Evolutionary conservation across 2,888 invertebrate species (phyloP), one percentile per base, ranked within the genome.

Genomic region (Alsophila aescularia): DNA sequence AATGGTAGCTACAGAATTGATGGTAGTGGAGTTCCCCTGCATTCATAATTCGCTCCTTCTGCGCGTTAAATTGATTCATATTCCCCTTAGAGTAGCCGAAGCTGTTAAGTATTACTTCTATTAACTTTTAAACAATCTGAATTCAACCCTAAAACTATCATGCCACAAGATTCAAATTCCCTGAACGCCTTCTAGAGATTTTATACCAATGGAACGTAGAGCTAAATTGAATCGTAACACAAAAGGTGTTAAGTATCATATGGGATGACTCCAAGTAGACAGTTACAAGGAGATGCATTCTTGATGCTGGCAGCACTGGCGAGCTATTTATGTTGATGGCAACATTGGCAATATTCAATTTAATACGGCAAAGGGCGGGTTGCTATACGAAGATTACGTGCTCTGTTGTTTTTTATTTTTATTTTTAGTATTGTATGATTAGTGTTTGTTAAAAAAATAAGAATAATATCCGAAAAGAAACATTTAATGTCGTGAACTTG

Each of bases 61-160:
- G 54, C 60, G 63, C 68, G 64, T 72, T 77, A 80, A 80, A 81
- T 81, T 79, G 79, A 81, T 81, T 81, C 78, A 77, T 70, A 67
- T 69, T 69, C 74, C 72, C 72, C 66, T 71, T 55, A 60, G 70
- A 70, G 70, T 39, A 29, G 31, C 51, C 36, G 31, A 32, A 15
- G 39, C 70, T 67, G 69, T 69, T 70, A 69, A 66, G 66, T 62
- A 66, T 66, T 53, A 64, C 58, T 58, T 57, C 41, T 12, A 50
- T 58, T 43, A 27, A 36, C 45, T n/a, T 9, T 18, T 49, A 2
- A 6, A 3, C 58, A 41, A 14, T 3, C 35, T 2, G 64, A 24
- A 53, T 27, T 40, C 37, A 13, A 64, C 65, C 55, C 51, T 70
- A 58, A 27, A 0, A 0, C 0, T 0, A 10, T 10, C 2, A 24